Conservation (phyloP, 1,140 invertebrate genomes). For the Metaphire vulgaris region DNA sequence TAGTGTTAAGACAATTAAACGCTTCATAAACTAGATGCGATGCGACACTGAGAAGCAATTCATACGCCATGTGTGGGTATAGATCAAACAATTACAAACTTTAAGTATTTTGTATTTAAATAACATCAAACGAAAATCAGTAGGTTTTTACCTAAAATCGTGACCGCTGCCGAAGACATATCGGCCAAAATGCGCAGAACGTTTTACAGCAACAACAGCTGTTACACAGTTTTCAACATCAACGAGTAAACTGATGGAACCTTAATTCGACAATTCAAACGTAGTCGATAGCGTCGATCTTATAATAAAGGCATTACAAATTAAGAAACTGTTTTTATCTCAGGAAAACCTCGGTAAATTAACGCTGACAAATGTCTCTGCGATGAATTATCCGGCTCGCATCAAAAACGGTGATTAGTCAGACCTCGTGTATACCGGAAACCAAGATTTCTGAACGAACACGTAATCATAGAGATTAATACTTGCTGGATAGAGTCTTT, state of each 20-base stretch:
- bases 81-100: background rate
- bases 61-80: background rate
- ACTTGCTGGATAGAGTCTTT: too few relatives aligned
- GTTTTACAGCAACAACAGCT: background rate
- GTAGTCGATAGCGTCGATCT: background rate
- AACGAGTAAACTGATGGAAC: background rate
- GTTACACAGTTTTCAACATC: background rate
- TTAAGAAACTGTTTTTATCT: background rate
- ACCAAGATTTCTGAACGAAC: too few relatives aligned
- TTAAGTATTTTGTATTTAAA: background rate
- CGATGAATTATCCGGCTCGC: too few relatives aligned
- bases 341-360: background rate
- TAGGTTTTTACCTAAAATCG: background rate
- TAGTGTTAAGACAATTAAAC: background rate
- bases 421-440: too few relatives aligned
- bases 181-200: background rate
- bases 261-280: too few relatives aligned
- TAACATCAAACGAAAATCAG: background rate
- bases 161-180: background rate
- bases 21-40: too few relatives aligned
- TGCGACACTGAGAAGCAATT: too few relatives aligned
- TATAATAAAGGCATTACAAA: background rate
- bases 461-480: too few relatives aligned
- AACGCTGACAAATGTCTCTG: background rate
- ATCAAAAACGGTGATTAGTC: too few relatives aligned